Evolutionary conservation across 2,888 invertebrate species (phyloP), one percentile per base, ranked within the genome.

Genomic region (Rhogogaster chlorosoma): DNA sequence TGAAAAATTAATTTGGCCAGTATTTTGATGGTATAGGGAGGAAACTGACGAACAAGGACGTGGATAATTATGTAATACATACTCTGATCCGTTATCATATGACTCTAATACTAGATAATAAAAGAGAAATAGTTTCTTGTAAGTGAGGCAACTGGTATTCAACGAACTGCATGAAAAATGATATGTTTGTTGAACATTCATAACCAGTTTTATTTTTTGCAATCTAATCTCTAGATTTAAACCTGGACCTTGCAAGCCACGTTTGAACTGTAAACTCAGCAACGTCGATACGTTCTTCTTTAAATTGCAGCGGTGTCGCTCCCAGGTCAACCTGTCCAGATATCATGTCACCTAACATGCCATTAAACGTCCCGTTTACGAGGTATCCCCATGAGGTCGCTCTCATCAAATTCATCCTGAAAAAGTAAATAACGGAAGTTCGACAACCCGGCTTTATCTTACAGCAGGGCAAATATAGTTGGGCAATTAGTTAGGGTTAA

Each of bases 251-350:
- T 84, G 95, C 94, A 87, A 94, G 93, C 95, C 96, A 96, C 22
- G 95, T 95, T 88, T 95, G 95, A 6, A 95, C 94, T 38, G 95
- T 95, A 87, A 95, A 95, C 88, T 96, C 95, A 85, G 95, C 93
- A 85, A 95, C 94, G 88, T 93, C 93, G 75, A 94, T 85, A 88
- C 97, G 94, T 89, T 96, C 96, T n/a, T 93, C 90, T 89, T 95
- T 95, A 90, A 95, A 95, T 93, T 96, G 95, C 77, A 96, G 93
- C 0, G 96, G 95, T 18, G 96, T 95, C n/a, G 95, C 96, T 0
- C 96, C 96, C 86, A 96, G 95, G 89, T 97, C 97, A 0, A 95
- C 94, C 86, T 88, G 84, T 29, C 91, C 91, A 80, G 89, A 89
- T 36, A 89, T 82, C 90, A 92, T 91, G 18, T 91, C 91, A 3